phyloP scores from a whole-genome alignment of 2,797 vertebrate species.

The Alauda arvensis region DNA sequence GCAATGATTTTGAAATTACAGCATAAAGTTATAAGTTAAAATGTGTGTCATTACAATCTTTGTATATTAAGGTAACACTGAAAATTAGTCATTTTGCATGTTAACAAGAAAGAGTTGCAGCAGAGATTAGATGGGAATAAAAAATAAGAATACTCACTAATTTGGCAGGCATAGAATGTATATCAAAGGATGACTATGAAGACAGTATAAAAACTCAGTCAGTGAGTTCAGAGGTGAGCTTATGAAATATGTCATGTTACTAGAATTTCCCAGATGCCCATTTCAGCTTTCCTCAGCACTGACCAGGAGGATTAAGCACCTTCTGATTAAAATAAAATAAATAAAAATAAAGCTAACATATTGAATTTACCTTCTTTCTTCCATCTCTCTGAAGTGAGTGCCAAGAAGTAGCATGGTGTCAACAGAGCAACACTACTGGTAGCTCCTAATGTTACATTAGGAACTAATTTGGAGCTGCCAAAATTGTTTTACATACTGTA shows the following conservation, averaged over 20 bases:
- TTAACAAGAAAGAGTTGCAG: slow-evolving; percentile 10
- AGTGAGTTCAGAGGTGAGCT: not conserved
- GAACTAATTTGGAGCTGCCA: not conserved
- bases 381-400: not conserved
- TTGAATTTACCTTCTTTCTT: not conserved
- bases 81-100: slow-evolving; percentile 28
- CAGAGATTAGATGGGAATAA: not conserved
- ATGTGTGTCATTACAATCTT: slow-evolving; percentile 46
- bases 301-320: not conserved
- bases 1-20: slow-evolving; percentile 62
- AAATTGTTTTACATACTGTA: not conserved
- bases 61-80: slow-evolving; percentile 23
- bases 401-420: not conserved
- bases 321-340: not conserved
- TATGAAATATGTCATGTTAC: not conserved
- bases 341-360: not conserved
- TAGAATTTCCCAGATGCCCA: not conserved
- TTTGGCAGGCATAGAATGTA: not conserved
- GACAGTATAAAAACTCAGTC: not conserved
- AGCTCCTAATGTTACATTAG: not conserved
- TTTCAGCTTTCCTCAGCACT: not conserved
- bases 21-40: slow-evolving; percentile 53
- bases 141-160: slow-evolving; percentile 16
- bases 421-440: not conserved
- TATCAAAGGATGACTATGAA: not conserved